These are phyloP conservation scores for Hyalella azteca DNA, from an alignment of 2,888 invertebrate genomes.

Conservation along the genomic window DNA sequence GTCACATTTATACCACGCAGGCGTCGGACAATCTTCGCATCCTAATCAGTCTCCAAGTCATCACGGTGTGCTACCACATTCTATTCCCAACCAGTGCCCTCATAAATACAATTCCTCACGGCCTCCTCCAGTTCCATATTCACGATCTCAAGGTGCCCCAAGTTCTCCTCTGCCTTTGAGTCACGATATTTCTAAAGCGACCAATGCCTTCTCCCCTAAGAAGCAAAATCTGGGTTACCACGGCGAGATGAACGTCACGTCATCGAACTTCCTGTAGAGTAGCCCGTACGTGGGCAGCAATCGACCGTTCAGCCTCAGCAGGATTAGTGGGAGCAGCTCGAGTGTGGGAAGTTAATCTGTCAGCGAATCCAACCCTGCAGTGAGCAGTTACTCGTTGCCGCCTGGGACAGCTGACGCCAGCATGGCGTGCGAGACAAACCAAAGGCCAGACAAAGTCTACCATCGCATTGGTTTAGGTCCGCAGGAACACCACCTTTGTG, in stretches of 20 bases:
- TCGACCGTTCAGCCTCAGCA: conserved; percentile 50
- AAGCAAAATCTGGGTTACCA: conserved; percentile 46
- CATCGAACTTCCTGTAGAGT: conserved; percentile 29
- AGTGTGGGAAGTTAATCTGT: too few relatives aligned
- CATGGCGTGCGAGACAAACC: conserved; percentile 49
- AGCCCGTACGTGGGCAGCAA: conserved; percentile 33
- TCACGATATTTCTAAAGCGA: conserved; percentile 44
- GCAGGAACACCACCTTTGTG: too few relatives aligned
- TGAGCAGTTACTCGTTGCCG: conserved; percentile 20
- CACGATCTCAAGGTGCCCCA: conserved; percentile 8
- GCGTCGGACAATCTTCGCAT: neutral
- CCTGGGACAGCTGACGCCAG: conserved; percentile 38
- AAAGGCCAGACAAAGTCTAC: too few relatives aligned
- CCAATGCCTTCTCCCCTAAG: conserved; percentile 43
- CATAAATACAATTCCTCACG: conserved; percentile 24
- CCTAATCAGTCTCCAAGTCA: neutral
- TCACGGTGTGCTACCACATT: conserved; percentile 1
- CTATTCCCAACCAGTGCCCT: neutral
- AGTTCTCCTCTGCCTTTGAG: conserved; percentile 43
- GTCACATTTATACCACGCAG: neutral
- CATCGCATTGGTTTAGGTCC: too few relatives aligned
- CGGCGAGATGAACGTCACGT: conserved; percentile 50
- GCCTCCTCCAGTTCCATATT: conserved; percentile 16
- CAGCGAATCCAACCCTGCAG: neutral
- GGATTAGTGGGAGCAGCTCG: too few relatives aligned